Evolutionary conservation across 2,797 vertebrate species (phyloP).

Genomic region (Fundulus diaphanus): DNA sequence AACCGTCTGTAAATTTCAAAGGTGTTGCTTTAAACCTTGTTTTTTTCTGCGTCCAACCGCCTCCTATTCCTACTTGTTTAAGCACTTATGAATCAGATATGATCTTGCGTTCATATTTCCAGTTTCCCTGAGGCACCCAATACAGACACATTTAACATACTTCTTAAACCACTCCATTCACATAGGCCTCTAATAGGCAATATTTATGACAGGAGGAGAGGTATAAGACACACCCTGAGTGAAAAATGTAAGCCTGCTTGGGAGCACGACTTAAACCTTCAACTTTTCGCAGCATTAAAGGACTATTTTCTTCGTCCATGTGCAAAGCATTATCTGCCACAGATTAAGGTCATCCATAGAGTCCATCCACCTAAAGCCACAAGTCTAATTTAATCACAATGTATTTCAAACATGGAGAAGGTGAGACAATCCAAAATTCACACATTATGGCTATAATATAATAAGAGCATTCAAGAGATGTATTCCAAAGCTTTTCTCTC

Average conservation of each 20-base stretch:
- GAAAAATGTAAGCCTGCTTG: not conserved
- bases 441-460: too few species aligned
- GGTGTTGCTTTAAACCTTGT: conserved; percentile 19
- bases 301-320: not conserved
- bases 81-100: not conserved
- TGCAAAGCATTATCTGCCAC: too few species aligned
- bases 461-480: too few species aligned
- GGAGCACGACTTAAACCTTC: not conserved
- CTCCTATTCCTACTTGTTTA: not conserved
- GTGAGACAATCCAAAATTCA: too few species aligned
- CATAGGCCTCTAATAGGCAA: not conserved
- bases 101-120: not conserved
- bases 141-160: not conserved
- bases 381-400: too few species aligned
- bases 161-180: not conserved
- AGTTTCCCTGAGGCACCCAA: conserved; percentile 1
- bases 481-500: too few species aligned
- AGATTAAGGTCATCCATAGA: not conserved
- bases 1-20: conserved; percentile 5
- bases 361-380: too few species aligned
- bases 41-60: not conserved
- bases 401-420: too few species aligned
- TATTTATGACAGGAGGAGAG: not conserved
- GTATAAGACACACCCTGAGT: not conserved
- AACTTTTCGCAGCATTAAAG: not conserved